These are phyloP conservation scores for Ceyx cyanopectus DNA, from an alignment of 2,113 vertebrate genomes.

Conservation along the genomic window DNA sequence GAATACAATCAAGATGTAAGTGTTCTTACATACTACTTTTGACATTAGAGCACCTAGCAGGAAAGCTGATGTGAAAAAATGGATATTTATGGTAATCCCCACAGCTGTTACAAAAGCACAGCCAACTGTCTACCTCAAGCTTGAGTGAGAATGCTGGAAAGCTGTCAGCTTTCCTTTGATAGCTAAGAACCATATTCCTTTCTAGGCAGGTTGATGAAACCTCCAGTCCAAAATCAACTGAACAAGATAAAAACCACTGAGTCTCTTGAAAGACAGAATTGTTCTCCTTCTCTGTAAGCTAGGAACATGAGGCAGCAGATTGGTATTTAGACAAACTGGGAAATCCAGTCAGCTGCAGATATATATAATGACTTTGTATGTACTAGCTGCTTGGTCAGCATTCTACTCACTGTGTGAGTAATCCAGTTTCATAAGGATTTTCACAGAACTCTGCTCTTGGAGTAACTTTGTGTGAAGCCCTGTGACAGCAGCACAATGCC, in stretches of 20 bases:
- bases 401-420: background rate
- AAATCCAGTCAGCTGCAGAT: background rate
- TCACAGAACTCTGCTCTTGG: background rate
- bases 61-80: constrained; percentile 2
- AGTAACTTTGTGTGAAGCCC: background rate
- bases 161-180: background rate
- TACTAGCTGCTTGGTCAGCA: background rate
- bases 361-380: background rate
- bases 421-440: background rate
- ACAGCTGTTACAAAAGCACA: constrained; percentile 17
- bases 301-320: background rate
- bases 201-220: background rate
- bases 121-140: background rate
- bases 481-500: background rate
- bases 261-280: background rate
- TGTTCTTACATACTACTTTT: background rate
- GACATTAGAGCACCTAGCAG: background rate
- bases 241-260: background rate
- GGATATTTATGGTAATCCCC: background rate
- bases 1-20: background rate
- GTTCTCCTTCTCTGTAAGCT: background rate
- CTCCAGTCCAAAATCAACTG: background rate
- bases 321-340: background rate
- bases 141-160: background rate
- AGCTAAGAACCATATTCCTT: background rate